Base-by-base conservation (phyloP, 92 coral and sea anemone species). In the Pocillopora grandis region DNA sequence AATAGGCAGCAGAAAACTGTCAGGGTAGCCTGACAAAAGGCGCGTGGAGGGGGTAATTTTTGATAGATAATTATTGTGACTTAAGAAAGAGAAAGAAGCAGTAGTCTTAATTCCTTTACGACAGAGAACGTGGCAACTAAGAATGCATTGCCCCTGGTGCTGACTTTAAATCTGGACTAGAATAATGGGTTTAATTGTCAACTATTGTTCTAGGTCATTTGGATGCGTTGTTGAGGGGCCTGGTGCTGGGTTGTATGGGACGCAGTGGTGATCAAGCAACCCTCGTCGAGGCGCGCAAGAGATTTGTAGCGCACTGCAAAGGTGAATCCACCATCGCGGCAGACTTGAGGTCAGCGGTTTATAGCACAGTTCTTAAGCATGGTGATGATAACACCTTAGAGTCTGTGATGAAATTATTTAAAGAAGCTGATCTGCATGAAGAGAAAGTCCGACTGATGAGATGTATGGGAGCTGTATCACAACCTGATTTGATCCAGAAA, bases 401-500 rank as follows among this genome's bases (percentile, higher is more conserved):
- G 35, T 87, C 97, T 21, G 88, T 92, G 56, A 86, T 86, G 75
- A 93, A 96, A 60, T 82, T 96, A 83, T 92, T 94, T 19, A 88
- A 91, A 42, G 93, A 92, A 57, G 96, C 98, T 12, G 99, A 96
- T 62, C 75, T 96, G 57, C 97, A 94, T 48, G 99, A 96, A 66
- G 99, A 96, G 86, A 88, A 89, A 37, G 92, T 92, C 5, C 90
- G 99, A 66, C 63, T 96, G 49, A 92, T 96, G 98, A 83, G 94
- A 18, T 90, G 94, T 68, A 96, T 96, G 99, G 99, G 99, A 1
- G 86, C 90, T 14, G 98, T 96, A 17, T 90, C 88, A 42, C 89
- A 96, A 71, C 89, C 96, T 23, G 95, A 92, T 27, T 91, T 96
- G 71, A 96, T 96, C 65, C 88, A 88, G 56, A 92, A 93, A 83